Evolutionary conservation across 2,888 invertebrate species (phyloP).

Genomic region (Nasonia oneida): DNA sequence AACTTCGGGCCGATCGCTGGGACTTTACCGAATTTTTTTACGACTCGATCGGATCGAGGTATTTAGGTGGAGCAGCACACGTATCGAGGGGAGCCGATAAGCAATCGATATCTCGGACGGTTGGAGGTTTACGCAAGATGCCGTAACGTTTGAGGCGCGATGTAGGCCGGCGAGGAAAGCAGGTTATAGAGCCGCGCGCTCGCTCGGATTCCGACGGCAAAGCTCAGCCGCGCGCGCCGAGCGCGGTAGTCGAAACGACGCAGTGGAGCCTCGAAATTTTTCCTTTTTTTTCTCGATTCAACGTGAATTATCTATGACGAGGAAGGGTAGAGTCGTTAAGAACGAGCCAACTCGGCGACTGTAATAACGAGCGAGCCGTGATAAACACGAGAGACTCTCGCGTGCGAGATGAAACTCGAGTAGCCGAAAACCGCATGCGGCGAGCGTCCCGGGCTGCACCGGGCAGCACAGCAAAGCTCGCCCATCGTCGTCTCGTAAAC

Average conservation of each 20-base stretch:
- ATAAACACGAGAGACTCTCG: constrained; percentile 20
- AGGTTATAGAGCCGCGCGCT: constrained; percentile 20
- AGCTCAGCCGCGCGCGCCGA: not conserved
- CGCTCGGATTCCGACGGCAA: constrained; percentile 45
- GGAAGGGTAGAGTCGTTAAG: not conserved
- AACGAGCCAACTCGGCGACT: not conserved
- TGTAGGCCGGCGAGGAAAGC: not conserved
- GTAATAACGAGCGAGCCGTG: not conserved
- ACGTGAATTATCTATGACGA: not conserved
- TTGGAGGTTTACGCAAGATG: constrained; percentile 47
- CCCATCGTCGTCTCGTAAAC: not conserved
- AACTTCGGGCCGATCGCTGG: not conserved
- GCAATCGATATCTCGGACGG: constrained; percentile 27
- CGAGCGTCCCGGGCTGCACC: not conserved
- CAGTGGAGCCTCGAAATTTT: not conserved
- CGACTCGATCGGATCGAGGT: not conserved
- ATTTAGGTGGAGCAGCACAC: not conserved
- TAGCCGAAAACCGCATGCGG: constrained; percentile 7
- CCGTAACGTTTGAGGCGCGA: constrained; percentile 47
- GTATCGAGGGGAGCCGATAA: constrained; percentile 16
- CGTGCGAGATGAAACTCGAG: constrained; percentile 48
- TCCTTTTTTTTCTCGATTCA: not conserved
- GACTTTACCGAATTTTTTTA: not conserved
- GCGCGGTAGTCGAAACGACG: too few species aligned
- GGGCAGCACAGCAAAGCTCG: not conserved